Evolutionary conservation across 2,888 invertebrate species (phyloP), one percentile per base, ranked within the genome.

Genomic region (Drosophila mercatorum): DNA sequence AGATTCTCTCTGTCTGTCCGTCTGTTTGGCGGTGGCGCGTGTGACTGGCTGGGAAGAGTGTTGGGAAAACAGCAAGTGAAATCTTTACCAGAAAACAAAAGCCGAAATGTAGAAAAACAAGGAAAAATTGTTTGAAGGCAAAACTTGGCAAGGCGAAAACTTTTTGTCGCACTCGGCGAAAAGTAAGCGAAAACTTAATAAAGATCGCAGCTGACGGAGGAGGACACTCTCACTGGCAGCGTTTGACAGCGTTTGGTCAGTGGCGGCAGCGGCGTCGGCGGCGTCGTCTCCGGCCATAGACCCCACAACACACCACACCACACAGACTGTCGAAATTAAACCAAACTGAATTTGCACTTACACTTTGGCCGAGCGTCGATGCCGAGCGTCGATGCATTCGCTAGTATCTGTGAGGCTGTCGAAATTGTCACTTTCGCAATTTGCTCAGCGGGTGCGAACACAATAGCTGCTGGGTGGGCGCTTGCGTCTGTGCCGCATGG

Each of bases 141-240:
- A 84, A 81, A 88, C 71, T 90, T 76, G 73, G 51, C 65, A 56
- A 34, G 7, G 66, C 73, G 28, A 73, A 88, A 90, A 89, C 72
- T 83, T 86, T 88, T 62, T 73, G 77, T 76, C 88, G 86, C 90
- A 88, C 80, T 89, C 73, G 83, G 76, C 83, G 83, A 88, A 88
- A 87, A 87, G 90, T 90, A 90, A 90, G 90, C 87, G 86, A 88
- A 87, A 87, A 87, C 86, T 87, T 90, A 87, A 87, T 87, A 87
- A 90, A 90, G 86, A 90, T 90, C 86, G 88, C 88, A 85, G 83
- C 81, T 74, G 87, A 76, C 31, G 43, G 3, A 14, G 17, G 34
- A 17, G 17, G 34, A 17, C 44, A 53, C 36, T 57, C 53, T 38
- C 38, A 28, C 55, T 55, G 38, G 38, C 17, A 56, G 17, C 22